Evolutionary conservation across 2,113 vertebrate genomes (phyloP), one percentile per base, ranked within the genome.

Genomic region (Potamarius usumacintae): DNA sequence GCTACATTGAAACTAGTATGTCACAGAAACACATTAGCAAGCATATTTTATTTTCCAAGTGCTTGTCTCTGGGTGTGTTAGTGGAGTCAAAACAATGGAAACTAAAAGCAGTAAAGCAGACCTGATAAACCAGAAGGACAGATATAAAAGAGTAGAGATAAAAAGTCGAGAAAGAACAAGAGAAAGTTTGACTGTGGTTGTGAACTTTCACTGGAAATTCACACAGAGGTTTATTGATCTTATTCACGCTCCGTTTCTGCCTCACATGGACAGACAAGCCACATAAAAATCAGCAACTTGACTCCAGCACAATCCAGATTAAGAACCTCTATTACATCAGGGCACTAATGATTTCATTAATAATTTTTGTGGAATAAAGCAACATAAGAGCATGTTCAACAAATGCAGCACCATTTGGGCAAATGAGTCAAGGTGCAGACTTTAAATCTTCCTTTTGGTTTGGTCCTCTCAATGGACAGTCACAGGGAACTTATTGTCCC

Each of bases 211-310:
- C 20, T 83, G 72, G 63, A 76, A 55, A 77, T 48, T 74, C 72
- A 87, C 84, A 84, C 86, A 90, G 11, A 15, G 25, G 11, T 18
- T 67, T 86, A 82, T 87, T 85, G 87, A 88, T 90, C 81, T 55
- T 48, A 34, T 52, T 25, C 20, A 11, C 12, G 11, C 58, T 81
- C 58, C 58, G 58, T 65, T 76, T 14, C 5, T 4, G 30, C 6
- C 82, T 63, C 57, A 87, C 34, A 50, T 50, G 53, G 60, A 30
- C 42, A 27, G n/a, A 50, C 67, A 18, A 50, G 85, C 22, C 48
- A 30, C 30, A 81, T 12, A 18, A 65, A 65, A 22, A 85, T 87
- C n/a, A 15, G 82, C 65, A 34, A 42, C 1, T 50, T 10, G 62
- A 83, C 55, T 9, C 34, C 14, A n/a, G 62, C 53, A 58, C 48